Conservation (phyloP, 2,888 invertebrate genomes). For the Diaperis boleti region DNA sequence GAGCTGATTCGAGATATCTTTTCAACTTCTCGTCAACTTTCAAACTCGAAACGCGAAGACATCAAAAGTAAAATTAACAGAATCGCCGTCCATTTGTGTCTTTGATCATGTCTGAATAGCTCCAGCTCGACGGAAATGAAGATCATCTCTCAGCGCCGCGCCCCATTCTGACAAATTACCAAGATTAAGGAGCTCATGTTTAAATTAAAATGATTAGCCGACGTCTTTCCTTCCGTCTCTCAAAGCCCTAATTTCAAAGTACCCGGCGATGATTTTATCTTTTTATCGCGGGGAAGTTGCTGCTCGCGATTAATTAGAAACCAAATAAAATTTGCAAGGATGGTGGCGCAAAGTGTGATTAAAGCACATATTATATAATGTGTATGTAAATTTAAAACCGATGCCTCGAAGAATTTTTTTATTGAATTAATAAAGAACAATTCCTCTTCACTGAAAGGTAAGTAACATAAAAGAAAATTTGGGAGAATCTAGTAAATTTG, state of each 20-base stretch:
- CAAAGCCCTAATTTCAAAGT: constrained; percentile 35
- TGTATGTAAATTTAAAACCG: too few species aligned
- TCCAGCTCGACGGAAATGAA: constrained; percentile 47
- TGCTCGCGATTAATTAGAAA: constrained; percentile 35
- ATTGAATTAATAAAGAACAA: too few species aligned
- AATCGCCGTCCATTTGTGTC: constrained; percentile 60
- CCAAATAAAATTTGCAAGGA: too few species aligned
- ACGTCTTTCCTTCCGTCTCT: constrained; percentile 29
- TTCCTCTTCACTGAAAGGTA: too few species aligned
- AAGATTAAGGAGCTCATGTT: constrained; percentile 54
- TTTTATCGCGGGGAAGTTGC: constrained; percentile 38
- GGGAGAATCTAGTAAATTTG: too few species aligned
- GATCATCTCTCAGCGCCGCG: constrained; percentile 47
- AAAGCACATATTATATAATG: too few species aligned
- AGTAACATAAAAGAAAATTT: too few species aligned
- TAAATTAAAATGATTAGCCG: constrained; percentile 55
- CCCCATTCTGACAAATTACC: constrained; percentile 53
- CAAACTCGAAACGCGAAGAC: constrained; percentile 55
- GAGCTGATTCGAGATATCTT: constrained; percentile 56
- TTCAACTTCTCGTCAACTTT: constrained; percentile 58
- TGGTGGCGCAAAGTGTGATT: too few species aligned
- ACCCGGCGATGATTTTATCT: constrained; percentile 41
- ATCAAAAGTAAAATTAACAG: constrained; percentile 60
- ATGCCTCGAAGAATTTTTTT: too few species aligned
- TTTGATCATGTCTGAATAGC: constrained; percentile 58